Evolutionary conservation across 1,140 invertebrate genomes (phyloP).

Genomic region (Megalopta genalis): DNA sequence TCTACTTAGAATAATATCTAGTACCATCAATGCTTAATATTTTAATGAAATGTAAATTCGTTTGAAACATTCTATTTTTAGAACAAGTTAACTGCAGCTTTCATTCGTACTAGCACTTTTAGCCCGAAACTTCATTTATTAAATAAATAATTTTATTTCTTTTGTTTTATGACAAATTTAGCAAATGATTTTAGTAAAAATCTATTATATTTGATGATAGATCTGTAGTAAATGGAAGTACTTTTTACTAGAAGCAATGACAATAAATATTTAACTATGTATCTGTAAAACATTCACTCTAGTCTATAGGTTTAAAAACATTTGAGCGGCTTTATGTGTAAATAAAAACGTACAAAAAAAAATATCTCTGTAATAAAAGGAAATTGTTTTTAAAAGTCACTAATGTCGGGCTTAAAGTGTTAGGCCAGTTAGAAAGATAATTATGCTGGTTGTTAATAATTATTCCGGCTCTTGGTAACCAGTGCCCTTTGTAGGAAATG

Average conservation of each 20-base stretch:
- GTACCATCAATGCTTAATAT: conserved; percentile 42
- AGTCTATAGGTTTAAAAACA: conserved; percentile 18
- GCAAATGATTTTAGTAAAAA: neutral
- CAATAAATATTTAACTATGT: conserved; percentile 35
- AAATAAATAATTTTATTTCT: neutral
- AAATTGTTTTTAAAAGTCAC: conserved; percentile 15
- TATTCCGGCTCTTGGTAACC: conserved; percentile 21
- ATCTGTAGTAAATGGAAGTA: conserved; percentile 4
- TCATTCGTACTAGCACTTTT: conserved; percentile 39
- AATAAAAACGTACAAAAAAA: conserved; percentile 32
- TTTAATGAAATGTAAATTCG: conserved; percentile 16
- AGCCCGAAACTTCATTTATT: conserved; percentile 12
- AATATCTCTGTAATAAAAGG: neutral
- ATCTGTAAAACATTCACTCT: conserved; percentile 29
- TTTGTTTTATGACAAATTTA: neutral
- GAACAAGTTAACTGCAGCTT: neutral
- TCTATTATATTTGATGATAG: neutral
- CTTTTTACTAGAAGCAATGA: conserved; percentile 24
- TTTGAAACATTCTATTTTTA: conserved; percentile 25
- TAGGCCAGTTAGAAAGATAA: conserved; percentile 5
- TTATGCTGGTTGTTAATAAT: conserved; percentile 10
- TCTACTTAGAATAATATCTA: conserved; percentile 15
- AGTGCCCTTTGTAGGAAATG: neutral
- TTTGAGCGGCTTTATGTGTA: conserved; percentile 38
- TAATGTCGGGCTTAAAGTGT: conserved; percentile 45